Conservation (phyloP, 2,113 vertebrate species). For the Dolichallabes microphthalmus region DNA sequence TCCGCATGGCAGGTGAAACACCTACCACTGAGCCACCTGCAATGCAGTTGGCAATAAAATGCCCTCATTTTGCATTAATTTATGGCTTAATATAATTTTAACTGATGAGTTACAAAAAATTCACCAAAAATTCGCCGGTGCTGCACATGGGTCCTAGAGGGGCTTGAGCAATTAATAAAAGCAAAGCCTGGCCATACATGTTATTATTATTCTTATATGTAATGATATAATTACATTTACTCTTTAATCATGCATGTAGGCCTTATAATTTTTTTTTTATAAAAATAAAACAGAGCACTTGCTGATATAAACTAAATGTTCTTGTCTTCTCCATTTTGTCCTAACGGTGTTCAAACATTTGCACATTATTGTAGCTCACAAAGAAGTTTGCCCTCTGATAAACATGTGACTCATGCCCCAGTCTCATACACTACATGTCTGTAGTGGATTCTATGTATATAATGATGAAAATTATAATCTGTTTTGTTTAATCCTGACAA, state of each 20-base stretch:
- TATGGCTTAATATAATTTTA: too few relatives aligned
- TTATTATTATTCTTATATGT: neutral
- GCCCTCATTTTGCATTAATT: too few relatives aligned
- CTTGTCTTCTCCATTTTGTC: neutral
- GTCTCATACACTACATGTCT: too few relatives aligned
- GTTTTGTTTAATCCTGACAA: neutral
- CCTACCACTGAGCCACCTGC: too few relatives aligned
- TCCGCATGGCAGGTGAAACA: too few relatives aligned
- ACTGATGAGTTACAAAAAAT: too few relatives aligned
- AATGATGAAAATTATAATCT: neutral
- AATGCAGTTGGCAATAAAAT: too few relatives aligned
- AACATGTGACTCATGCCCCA: neutral
- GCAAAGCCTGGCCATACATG: neutral
- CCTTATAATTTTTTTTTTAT: too few relatives aligned
- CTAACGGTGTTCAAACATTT: neutral
- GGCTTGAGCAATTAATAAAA: neutral
- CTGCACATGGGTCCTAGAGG: neutral
- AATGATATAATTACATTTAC: neutral
- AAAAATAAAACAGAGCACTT: neutral
- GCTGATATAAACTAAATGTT: neutral
- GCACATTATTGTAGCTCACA: neutral
- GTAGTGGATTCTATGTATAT: slow-evolving; percentile 9
- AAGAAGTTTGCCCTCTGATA: neutral
- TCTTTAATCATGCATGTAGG: neutral
- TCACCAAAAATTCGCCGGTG: too few relatives aligned